Evolutionary conservation across 2,888 invertebrate species (phyloP), one percentile per base, ranked within the genome.

Genomic region (Orchesella flavescens): DNA sequence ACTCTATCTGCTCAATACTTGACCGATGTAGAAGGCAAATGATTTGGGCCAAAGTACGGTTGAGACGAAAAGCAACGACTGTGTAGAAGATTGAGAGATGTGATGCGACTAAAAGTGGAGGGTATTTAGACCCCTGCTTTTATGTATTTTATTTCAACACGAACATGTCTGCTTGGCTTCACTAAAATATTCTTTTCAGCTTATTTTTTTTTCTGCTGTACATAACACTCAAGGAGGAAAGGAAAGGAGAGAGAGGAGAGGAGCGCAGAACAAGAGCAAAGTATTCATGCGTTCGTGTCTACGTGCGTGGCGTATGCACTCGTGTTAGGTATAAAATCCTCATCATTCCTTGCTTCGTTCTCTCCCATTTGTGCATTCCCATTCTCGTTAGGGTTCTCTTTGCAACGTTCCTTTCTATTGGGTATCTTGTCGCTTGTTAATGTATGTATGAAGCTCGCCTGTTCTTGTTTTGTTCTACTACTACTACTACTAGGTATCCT

Each of bases 41-140:
- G 82, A 76, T 71, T 83, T 83, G 55, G 76, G 76, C 72, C 76
- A 83, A 83, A 76, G 82, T 83, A 83, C 82, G 82, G 82, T 17
- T 44, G 72, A 76, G 82, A 82, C 82, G 82, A 82, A 76, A 75
- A 74, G 49, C 21, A 63, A 76, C 71, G 75, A 81, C 49, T 76
- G 76, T 82, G 81, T 44, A 13, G 61, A 61, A 75, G 82, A 82
- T 82, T 75, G 75, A 76, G 71, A 75, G 82, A 75, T 75, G 71
- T 61, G 76, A 71, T 63, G 55, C 69, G 71, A 83, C 76, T 72
- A 74, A 81, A 81, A 74, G 76, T 83, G 71, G 76, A 75, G 82
- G 82, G 82, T 72, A 76, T 77, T 83, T 76, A 76, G 71, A 76
- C 76, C 72, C 63, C 73, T 44, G 61, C 74, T 81, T 74, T 81